These are phyloP conservation scores for Conistra vaccinii DNA, from an alignment of 2,888 invertebrate species.

Conservation along the genomic window DNA sequence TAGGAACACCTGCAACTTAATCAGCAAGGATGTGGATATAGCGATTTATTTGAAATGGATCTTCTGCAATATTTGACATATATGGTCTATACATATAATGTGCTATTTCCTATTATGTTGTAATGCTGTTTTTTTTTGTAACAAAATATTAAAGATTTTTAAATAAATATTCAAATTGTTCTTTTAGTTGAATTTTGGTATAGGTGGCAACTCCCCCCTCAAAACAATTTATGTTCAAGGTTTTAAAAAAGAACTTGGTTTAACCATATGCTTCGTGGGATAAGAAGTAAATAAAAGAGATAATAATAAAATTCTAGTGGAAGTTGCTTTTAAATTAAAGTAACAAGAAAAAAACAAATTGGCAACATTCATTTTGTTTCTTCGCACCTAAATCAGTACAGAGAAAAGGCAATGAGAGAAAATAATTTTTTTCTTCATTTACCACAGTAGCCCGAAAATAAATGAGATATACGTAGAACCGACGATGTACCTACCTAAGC, in stretches of 20 bases:
- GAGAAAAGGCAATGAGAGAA: background rate
- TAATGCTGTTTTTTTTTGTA: conserved; percentile 2
- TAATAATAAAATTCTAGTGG: background rate
- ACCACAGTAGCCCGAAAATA: conserved; percentile 22
- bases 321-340: background rate
- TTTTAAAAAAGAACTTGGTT: background rate
- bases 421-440: conserved; percentile 5
- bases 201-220: too few species aligned
- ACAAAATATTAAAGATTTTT: background rate
- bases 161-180: background rate
- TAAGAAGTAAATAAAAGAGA: background rate
- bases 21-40: background rate
- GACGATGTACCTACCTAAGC: conserved; percentile 2
- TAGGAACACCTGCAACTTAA: background rate
- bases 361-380: background rate
- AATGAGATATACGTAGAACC: conserved; percentile 24
- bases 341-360: background rate
- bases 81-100: background rate
- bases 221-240: background rate
- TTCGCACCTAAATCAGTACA: conserved; percentile 19
- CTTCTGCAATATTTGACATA: conserved; percentile 28
- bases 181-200: background rate
- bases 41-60: background rate
- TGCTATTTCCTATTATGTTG: conserved; percentile 53
- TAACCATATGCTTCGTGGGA: background rate